These are phyloP conservation scores for Copsychus sechellarum DNA, from an alignment of 2,113 vertebrate genomes.

Conservation along the genomic window DNA sequence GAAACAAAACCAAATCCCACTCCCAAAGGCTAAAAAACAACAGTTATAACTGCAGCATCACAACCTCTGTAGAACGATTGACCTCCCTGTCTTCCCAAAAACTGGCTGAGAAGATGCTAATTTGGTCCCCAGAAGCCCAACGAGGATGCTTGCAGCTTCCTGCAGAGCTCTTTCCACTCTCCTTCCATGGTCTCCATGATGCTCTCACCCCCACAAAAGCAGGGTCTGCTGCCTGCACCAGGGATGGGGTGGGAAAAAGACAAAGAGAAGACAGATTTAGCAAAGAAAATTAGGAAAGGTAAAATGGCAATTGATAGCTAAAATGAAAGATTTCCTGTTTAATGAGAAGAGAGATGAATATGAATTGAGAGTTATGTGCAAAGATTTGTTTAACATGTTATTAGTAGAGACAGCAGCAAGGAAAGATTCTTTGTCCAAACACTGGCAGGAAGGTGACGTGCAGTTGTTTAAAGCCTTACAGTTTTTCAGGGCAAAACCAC, in stretches of 20 bases:
- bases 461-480: conserved; percentile 63
- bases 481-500: background rate
- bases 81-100: background rate
- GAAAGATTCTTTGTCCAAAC: conserved; percentile 54
- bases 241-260: background rate
- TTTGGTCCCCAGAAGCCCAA: background rate
- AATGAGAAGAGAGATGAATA: conserved; percentile 38
- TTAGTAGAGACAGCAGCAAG: conserved; percentile 34
- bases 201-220: background rate
- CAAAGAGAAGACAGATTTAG: background rate
- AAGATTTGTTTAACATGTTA: conserved; percentile 53
- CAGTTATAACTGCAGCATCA: background rate
- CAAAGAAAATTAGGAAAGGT: background rate
- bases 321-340: conserved; percentile 50
- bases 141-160: background rate
- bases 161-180: background rate
- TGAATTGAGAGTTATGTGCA: conserved; percentile 22
- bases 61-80: background rate
- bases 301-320: background rate
- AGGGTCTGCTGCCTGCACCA: background rate
- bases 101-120: background rate
- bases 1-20: background rate
- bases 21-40: background rate
- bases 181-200: fast-evolving
- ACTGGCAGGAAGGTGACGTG: conserved; percentile 42